These are phyloP conservation scores for Phallusia fumigata DNA, from an alignment of 23 tunicate genomes.

Conservation along the genomic window DNA sequence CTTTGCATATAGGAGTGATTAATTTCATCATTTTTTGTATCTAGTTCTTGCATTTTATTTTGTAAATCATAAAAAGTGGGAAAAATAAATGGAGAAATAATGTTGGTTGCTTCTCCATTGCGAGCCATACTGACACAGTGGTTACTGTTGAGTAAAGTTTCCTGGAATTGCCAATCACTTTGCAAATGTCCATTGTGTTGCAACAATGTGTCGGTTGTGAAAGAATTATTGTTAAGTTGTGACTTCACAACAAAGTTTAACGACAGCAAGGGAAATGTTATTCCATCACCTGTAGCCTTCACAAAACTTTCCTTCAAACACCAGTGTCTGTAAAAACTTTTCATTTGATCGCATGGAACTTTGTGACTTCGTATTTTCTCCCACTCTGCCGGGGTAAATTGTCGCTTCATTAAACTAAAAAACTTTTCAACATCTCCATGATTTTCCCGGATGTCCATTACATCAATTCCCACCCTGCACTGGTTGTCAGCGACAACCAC, in stretches of 20 bases:
- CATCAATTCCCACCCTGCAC: conserved; percentile 75
- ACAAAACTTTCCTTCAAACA: conserved; percentile 95
- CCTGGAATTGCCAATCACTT: conserved; percentile 77
- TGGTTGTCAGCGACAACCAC: conserved; percentile 55
- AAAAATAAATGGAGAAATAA: neutral
- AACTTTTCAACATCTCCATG: conserved; percentile 74
- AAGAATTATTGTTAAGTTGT: neutral
- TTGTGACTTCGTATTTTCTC: conserved; percentile 17
- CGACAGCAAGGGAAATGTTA: conserved; percentile 61
- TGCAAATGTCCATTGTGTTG: conserved; percentile 3
- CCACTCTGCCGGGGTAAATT: conserved; percentile 80
- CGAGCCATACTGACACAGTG: conserved; percentile 82
- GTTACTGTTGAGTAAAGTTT: conserved; percentile 48
- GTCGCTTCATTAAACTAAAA: conserved; percentile 72
- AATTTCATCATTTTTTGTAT: neutral
- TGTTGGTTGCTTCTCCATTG: neutral
- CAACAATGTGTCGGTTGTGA: conserved; percentile 29
- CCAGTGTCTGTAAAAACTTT: conserved; percentile 85
- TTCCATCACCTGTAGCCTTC: conserved; percentile 86
- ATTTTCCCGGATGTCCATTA: conserved; percentile 59
- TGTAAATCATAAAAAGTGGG: neutral
- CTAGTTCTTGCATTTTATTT: neutral
- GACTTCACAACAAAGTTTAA: conserved; percentile 42
- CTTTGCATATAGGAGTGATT: neutral
- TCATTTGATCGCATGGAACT: conserved; percentile 41